Evolutionary conservation across 1,140 invertebrate species (phyloP).

Genomic region (Matsumurasca onukii): DNA sequence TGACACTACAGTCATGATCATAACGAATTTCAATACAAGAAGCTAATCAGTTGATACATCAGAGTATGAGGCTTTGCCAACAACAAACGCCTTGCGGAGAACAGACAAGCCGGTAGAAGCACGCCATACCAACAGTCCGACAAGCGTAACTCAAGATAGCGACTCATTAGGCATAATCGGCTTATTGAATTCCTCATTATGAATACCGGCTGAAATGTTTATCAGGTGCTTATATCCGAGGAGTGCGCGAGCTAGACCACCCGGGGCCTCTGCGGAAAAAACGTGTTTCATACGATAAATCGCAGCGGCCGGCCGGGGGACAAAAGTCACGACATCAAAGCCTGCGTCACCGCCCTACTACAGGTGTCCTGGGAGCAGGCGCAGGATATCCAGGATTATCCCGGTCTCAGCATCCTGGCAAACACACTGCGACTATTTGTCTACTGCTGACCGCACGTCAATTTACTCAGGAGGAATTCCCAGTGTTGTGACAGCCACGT

Average conservation of each 20-base stretch:
- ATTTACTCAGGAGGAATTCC: background rate
- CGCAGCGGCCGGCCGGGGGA: background rate
- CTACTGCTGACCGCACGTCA: background rate
- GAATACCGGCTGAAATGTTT: conserved; percentile 24
- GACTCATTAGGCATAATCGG: conserved; percentile 17
- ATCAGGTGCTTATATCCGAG: conserved; percentile 14
- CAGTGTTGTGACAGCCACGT: conserved; percentile 13
- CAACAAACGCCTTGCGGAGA: too few species aligned
- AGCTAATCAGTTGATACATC: too few species aligned
- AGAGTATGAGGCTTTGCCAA: too few species aligned
- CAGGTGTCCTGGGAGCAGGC: too few species aligned
- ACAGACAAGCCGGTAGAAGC: too few species aligned
- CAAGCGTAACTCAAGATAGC: conserved; percentile 14
- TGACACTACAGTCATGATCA: too few species aligned
- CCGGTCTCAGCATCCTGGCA: background rate
- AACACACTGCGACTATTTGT: background rate
- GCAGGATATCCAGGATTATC: background rate
- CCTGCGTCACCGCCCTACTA: background rate
- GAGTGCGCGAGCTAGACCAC: background rate
- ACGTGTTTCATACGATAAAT: conserved; percentile 28
- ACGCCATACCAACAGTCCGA: background rate
- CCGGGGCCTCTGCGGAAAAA: conserved; percentile 18
- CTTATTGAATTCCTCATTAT: conserved; percentile 26
- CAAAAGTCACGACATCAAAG: conserved; percentile 21
- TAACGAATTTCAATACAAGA: too few species aligned